Base-by-base conservation (phyloP, 2,888 invertebrate species). In the Drosophila formosana region DNA sequence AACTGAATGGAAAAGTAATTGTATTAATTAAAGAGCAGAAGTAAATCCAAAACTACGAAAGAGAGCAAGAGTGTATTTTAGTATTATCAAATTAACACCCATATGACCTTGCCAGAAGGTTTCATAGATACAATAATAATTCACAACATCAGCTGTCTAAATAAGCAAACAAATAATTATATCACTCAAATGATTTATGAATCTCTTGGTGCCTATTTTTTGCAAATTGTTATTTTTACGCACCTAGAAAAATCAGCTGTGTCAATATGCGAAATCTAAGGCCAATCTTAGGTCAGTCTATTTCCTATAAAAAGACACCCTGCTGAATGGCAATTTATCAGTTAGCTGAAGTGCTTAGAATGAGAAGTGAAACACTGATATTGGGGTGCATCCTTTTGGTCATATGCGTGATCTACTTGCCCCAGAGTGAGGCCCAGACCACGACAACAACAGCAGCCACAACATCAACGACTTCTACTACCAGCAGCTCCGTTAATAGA, bases 321-420 rank as follows among this genome's bases (percentile, higher is more conserved):
- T 32, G 5, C 3, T 30, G 2, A 4, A 11, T 11, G 3, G 3
- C 3, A 32, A 41, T 3, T 30, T 39, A 56, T 56, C 55, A 63
- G 55, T 41, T 28, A 25, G 23, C 8, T 7, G 6, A 32, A 25
- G 9, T 56, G 28, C 0, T 30, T 13, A 13, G 25, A 46, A 63
- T 63, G 62, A 47, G 13, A 41, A 39, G 28, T 3, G 4, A 47
- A 32, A 56, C 56, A 2, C 28, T 63, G 47, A 3, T 49, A 7
- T 47, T 63, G 25, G 46, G 47, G 30, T 56, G 46, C 23, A 8
- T 34, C 3, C 26, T 63, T 2, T 23, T 63, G 55, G 39, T 39
- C 13, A 25, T 46, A 18, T 55, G 46, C 37, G 28, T 63, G 37
- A n/a, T 28, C 18, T 41, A n/a, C 51, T 41, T 57, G 34, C 57